Evolutionary conservation across 1,140 invertebrate species (phyloP).

Genomic region (Andrena cerasifolii): DNA sequence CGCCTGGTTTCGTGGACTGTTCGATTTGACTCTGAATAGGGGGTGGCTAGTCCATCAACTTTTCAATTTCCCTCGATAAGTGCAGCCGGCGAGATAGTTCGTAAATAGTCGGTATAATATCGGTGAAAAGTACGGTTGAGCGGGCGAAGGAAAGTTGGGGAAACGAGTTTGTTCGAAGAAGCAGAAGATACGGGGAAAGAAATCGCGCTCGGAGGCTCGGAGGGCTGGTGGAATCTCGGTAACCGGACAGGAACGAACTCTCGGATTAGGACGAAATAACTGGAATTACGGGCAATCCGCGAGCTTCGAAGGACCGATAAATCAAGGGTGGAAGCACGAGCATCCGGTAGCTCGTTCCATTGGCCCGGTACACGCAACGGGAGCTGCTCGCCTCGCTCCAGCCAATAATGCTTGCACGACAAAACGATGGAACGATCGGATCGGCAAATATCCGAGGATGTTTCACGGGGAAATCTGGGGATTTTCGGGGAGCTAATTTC

Average conservation of each 20-base stretch:
- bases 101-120: constrained; percentile 23
- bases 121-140: background rate
- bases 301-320: constrained; percentile 72
- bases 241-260: constrained; percentile 64
- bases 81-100: constrained; percentile 21
- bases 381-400: constrained; percentile 44
- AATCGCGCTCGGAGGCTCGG: constrained; percentile 29
- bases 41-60: background rate
- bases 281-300: constrained; percentile 72
- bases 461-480: background rate
- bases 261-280: constrained; percentile 70
- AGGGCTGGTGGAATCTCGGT: constrained; percentile 35
- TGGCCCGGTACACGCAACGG: constrained; percentile 73
- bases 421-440: constrained; percentile 50
- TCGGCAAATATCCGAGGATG: background rate
- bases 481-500: background rate
- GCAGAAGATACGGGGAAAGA: constrained; percentile 34
- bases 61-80: constrained; percentile 28
- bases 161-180: background rate
- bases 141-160: background rate
- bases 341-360: constrained; percentile 70
- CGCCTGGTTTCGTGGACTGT: too few species aligned
- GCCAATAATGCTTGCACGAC: constrained; percentile 57
- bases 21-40: background rate
- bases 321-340: constrained; percentile 72